These are phyloP conservation scores for Epiblema foenella DNA, from an alignment of 2,888 invertebrate species.

Conservation along the genomic window DNA sequence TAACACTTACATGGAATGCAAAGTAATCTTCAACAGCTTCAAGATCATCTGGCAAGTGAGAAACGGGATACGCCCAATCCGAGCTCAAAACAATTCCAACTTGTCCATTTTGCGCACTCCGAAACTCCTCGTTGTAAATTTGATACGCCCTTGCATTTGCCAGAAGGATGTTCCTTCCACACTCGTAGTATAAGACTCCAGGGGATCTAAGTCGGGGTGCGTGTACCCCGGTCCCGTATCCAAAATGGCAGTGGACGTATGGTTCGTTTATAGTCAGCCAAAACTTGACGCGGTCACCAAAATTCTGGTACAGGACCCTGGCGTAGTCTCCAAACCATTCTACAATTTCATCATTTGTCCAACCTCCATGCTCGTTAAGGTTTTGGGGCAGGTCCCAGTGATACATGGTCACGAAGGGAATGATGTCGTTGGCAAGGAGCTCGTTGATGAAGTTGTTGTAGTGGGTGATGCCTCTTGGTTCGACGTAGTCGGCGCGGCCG, in stretches of 20 bases:
- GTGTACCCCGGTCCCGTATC: constrained; percentile 58
- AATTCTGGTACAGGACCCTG: constrained; percentile 69
- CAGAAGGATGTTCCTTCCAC: constrained; percentile 25
- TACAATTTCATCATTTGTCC: constrained; percentile 58
- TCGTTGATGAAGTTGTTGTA: constrained; percentile 88
- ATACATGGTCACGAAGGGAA: constrained; percentile 83
- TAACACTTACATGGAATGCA: constrained; percentile 27
- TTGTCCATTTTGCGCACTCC: constrained; percentile 29
- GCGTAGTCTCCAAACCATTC: constrained; percentile 66
- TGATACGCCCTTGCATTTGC: constrained; percentile 68
- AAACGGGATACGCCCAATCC: constrained; percentile 27
- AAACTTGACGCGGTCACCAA: constrained; percentile 80
- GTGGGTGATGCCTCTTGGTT: constrained; percentile 86
- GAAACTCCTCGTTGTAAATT: constrained; percentile 56
- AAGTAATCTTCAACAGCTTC: constrained; percentile 19
- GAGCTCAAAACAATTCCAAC: constrained; percentile 27
- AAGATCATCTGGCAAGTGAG: constrained; percentile 22
- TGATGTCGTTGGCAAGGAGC: constrained; percentile 80
- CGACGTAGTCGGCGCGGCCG: constrained; percentile 82
- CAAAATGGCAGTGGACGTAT: constrained; percentile 55
- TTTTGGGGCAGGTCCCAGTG: constrained; percentile 84
- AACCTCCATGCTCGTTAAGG: constrained; percentile 51
- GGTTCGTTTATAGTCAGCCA: constrained; percentile 89
- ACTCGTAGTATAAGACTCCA: constrained; percentile 17
- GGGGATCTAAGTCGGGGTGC: constrained; percentile 15